A percentile compares a stretch with the other conserved stretches of the same genome.
Conservation (phyloP, 2,113 vertebrate genomes). For the human region GRCh38 chr13:70733501-70734000, state of each 20-base stretch:
- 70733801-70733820: not conserved
- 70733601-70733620: constrained; percentile 45
- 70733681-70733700: not conserved
- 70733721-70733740: not conserved
- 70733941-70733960: not conserved
- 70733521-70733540: constrained; percentile 28
- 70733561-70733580: constrained; percentile 35
- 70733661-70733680: not conserved
- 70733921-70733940: not conserved
- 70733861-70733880: not conserved
- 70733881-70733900: not conserved
- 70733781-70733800: not conserved
- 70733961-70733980: not conserved
- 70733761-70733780: constrained; percentile 38
- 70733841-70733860: not conserved
- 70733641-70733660: constrained; percentile 22
- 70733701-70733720: not conserved
- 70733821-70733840: not conserved
- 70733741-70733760: not conserved
- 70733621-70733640: not conserved
- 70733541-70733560: constrained; percentile 59
- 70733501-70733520: constrained; percentile 28
- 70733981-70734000: not conserved
- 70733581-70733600: constrained; percentile 38
- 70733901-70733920: not conserved